Percentiles rank a stretch among this genome's conserved stretches.
These are phyloP conservation scores for Drosophila melanica DNA, from an alignment of 1,140 invertebrate species.

Conservation along the genomic window DNA sequence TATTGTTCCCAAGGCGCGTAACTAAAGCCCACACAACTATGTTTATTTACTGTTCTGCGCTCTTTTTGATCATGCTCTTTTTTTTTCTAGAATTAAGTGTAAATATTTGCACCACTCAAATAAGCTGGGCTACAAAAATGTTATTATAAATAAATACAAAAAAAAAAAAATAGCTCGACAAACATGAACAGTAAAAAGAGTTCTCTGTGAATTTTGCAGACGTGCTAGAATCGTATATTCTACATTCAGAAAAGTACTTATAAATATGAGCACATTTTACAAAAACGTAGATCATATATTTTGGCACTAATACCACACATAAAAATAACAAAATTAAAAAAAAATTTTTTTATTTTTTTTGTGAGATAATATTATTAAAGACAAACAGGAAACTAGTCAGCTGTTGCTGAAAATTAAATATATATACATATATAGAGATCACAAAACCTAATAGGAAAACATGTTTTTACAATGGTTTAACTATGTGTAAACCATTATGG, in stretches of 20 bases:
- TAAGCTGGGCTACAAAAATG: constrained; percentile 25
- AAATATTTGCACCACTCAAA: constrained; percentile 52
- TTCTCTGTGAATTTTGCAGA: constrained; percentile 14
- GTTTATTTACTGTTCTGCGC: constrained; percentile 13
- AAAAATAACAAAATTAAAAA: constrained; percentile 19
- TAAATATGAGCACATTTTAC: constrained; percentile 38
- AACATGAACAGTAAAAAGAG: constrained; percentile 1
- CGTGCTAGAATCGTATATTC: constrained; percentile 18
- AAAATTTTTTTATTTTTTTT: too few species aligned
- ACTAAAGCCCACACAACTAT: constrained; percentile 32
- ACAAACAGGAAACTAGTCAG: constrained; percentile 25
- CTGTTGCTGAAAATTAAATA: background rate
- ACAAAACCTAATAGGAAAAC: background rate
- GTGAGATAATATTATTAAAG: constrained; percentile 10
- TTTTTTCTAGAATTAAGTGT: constrained; percentile 32
- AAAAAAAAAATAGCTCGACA: constrained; percentile 28
- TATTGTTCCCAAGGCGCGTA: constrained; percentile 50
- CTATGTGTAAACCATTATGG: too few species aligned
- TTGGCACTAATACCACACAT: constrained; percentile 68
- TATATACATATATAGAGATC: background rate
- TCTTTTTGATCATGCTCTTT: constrained; percentile 3
- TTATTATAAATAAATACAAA: constrained; percentile 3
- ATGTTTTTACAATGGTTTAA: background rate
- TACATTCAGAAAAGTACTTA: background rate
- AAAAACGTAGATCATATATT: constrained; percentile 54